phyloP scores from a whole-genome alignment of 2,888 invertebrate genomes.

The Eupsilia transversa region DNA sequence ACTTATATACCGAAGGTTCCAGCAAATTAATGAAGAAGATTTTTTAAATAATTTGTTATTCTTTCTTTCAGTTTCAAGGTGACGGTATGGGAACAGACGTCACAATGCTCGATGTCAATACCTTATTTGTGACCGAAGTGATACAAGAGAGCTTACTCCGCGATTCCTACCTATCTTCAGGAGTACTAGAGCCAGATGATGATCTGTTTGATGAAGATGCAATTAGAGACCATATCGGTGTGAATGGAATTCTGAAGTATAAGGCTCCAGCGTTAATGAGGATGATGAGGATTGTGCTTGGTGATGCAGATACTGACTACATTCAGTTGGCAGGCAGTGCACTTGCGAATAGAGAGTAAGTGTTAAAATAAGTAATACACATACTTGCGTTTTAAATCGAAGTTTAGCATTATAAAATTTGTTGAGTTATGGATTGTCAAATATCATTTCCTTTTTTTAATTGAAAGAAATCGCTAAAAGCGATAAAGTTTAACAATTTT shows the following conservation, averaged over 20 bases:
- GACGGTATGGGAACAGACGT: slow-evolving; percentile 65
- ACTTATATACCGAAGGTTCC: neutral
- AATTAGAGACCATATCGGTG: slow-evolving; percentile 72
- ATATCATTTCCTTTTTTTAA: neutral
- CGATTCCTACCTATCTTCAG: slow-evolving; percentile 74
- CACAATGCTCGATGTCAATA: slow-evolving; percentile 77
- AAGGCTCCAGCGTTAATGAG: slow-evolving; percentile 83
- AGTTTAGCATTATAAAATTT: neutral
- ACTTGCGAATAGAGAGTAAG: slow-evolving; percentile 77
- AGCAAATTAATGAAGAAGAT: neutral
- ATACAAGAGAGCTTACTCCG: slow-evolving; percentile 83
- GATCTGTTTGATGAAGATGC: slow-evolving; percentile 74
- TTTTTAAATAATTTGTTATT: neutral
- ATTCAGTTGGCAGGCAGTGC: slow-evolving; percentile 74
- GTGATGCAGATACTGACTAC: slow-evolving; percentile 73
- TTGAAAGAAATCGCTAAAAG: too few relatives aligned
- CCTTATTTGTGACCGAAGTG: slow-evolving; percentile 82
- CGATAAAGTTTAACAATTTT: neutral
- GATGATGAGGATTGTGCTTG: slow-evolving; percentile 78
- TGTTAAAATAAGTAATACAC: neutral
- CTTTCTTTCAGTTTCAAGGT: slow-evolving; percentile 75
- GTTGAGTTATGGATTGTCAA: neutral
- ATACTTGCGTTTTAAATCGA: neutral
- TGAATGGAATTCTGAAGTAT: slow-evolving; percentile 76
- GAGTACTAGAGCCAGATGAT: slow-evolving; percentile 69